Evolutionary conservation across 2,888 invertebrate genomes (phyloP).

Genomic region (Myopa tessellatipennis): DNA sequence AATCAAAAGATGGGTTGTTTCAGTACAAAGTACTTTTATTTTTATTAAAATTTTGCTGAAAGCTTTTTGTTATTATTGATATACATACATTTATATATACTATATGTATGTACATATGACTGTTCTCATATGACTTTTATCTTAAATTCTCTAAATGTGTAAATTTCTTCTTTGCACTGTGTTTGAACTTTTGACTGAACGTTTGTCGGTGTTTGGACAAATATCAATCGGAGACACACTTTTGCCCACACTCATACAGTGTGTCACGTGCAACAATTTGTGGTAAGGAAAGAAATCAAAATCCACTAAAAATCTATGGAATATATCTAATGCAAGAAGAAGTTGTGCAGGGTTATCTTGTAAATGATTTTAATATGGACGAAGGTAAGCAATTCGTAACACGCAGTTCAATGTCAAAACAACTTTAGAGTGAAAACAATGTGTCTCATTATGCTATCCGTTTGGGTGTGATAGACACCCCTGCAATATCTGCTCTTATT

Average conservation of each 20-base stretch:
- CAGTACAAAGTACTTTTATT: not conserved
- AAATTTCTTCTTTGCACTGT: conserved; percentile 17
- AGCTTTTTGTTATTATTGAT: conserved; percentile 26
- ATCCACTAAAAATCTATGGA: not conserved
- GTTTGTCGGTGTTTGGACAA: conserved; percentile 34
- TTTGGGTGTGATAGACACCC: no score
- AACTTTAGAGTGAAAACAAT: no score
- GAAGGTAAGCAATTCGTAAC: not conserved
- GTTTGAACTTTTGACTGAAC: conserved; percentile 7
- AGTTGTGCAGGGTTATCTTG: not conserved
- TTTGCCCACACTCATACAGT: conserved; percentile 9
- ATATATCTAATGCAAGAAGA: not conserved
- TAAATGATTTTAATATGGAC: not conserved
- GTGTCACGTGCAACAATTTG: conserved; percentile 36
- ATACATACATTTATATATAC: no score
- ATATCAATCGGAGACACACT: conserved; percentile 16
- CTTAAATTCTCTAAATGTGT: not conserved
- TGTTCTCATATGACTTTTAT: not conserved
- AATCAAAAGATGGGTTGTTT: not conserved
- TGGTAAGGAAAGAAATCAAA: conserved; percentile 17
- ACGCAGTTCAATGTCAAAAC: not conserved
- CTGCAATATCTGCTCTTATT: no score
- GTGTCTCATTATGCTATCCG: no score
- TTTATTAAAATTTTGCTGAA: conserved; percentile 1
- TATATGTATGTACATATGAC: not conserved